A percentile compares a stretch with the other conserved stretches of the same genome.
Evolutionary conservation across 2,888 invertebrate species (phyloP).

Genomic region (Drosophila nigricruria): DNA sequence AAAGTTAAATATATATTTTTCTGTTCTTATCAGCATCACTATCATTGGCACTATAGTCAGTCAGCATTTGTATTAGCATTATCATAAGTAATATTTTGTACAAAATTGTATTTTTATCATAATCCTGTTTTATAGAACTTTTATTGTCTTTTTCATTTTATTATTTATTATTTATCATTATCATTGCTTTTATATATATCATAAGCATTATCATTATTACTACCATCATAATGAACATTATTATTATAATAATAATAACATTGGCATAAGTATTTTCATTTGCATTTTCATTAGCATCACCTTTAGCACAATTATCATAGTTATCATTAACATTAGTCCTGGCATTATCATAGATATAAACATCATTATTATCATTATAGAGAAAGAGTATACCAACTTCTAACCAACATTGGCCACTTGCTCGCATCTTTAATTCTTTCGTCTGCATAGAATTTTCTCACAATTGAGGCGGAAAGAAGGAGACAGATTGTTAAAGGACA

Average conservation of each 20-base stretch:
- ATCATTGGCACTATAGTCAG: not conserved
- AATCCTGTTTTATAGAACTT: no score
- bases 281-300: not conserved
- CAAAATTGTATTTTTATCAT: no score
- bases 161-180: no score
- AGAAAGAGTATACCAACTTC: not conserved
- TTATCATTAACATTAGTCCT: not conserved
- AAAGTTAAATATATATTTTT: not conserved
- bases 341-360: not conserved
- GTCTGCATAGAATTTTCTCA: conserved; percentile 54
- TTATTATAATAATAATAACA: no score
- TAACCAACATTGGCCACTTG: no score
- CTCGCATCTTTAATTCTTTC: conserved; percentile 5
- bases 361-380: not conserved
- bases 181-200: no score
- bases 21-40: not conserved
- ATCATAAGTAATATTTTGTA: no score
- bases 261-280: no score
- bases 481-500: conserved; percentile 46
- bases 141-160: no score
- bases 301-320: no score
- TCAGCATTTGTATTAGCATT: not conserved
- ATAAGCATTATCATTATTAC: no score
- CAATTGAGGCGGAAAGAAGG: conserved; percentile 10
- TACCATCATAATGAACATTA: no score